Evolutionary conservation across 2,113 vertebrate species (phyloP).

Genomic region (Terrapene triunguis): DNA sequence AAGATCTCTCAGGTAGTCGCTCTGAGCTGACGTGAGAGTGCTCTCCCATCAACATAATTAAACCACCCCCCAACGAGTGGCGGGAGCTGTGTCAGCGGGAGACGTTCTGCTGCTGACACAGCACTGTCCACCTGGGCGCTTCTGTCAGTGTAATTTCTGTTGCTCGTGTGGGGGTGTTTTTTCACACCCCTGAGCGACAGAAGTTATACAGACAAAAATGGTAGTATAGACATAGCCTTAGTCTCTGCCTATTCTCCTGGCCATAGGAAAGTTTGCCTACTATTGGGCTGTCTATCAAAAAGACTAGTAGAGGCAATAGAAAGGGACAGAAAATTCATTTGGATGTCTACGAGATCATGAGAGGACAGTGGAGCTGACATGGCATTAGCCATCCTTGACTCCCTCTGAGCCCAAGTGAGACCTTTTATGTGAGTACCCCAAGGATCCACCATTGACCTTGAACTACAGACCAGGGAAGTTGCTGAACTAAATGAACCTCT

Average conservation of each 20-base stretch:
- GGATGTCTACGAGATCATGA: background rate
- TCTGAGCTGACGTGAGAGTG: too few species aligned
- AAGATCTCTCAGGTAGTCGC: too few species aligned
- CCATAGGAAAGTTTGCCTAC: background rate
- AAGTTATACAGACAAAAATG: too few species aligned
- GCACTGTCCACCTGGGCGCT: too few species aligned
- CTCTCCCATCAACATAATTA: too few species aligned
- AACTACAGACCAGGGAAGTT: background rate
- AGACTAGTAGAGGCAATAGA: background rate
- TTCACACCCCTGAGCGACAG: too few species aligned
- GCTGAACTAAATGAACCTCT: background rate
- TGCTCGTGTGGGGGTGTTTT: too few species aligned
- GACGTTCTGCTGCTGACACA: too few species aligned
- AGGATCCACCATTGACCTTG: background rate
- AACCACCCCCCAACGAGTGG: too few species aligned
- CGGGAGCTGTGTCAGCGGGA: too few species aligned
- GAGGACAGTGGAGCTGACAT: background rate
- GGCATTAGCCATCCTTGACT: background rate
- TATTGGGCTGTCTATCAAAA: background rate
- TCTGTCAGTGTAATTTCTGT: too few species aligned
- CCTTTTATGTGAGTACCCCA: rapidly evolving
- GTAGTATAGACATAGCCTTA: too few species aligned
- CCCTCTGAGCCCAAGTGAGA: background rate
- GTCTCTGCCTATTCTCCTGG: slow-evolving; percentile 39
- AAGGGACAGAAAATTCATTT: background rate